A percentile compares a stretch with the other conserved stretches of the same genome.
Conservation (phyloP, 2,113 vertebrate genomes). For the Plestiodon gilberti region DNA sequence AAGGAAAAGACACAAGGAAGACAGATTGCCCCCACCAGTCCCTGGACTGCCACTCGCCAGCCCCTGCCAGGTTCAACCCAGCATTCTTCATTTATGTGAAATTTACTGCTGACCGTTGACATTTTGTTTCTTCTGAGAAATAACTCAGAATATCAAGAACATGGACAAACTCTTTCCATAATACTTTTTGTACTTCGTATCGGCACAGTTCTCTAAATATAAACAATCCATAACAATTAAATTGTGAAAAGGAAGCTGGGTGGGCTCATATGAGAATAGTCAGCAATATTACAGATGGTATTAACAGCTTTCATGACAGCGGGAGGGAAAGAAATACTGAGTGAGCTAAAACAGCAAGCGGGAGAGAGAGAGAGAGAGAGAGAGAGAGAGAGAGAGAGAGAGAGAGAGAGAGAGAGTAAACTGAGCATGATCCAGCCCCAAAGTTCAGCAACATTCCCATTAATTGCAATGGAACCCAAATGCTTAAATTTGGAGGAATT, state of each 20-base stretch:
- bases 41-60: too few relatives aligned
- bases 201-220: background rate
- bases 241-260: background rate
- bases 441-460: background rate
- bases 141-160: background rate
- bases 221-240: background rate
- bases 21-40: too few relatives aligned
- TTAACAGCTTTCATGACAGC: conserved; percentile 25
- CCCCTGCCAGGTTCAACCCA: background rate
- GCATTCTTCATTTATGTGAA: background rate
- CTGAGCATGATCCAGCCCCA: background rate
- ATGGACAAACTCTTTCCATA: background rate
- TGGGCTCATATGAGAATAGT: background rate
- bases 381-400: background rate
- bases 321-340: background rate
- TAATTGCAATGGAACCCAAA: background rate
- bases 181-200: background rate
- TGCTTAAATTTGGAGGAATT: background rate
- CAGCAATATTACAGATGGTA: conserved; percentile 25
- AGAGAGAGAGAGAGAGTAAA: background rate
- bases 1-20: background rate
- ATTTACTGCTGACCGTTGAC: background rate
- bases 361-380: background rate
- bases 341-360: background rate
- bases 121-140: background rate